phyloP scores from a whole-genome alignment of 2,113 vertebrate species.

The Theristicus caerulescens region DNA sequence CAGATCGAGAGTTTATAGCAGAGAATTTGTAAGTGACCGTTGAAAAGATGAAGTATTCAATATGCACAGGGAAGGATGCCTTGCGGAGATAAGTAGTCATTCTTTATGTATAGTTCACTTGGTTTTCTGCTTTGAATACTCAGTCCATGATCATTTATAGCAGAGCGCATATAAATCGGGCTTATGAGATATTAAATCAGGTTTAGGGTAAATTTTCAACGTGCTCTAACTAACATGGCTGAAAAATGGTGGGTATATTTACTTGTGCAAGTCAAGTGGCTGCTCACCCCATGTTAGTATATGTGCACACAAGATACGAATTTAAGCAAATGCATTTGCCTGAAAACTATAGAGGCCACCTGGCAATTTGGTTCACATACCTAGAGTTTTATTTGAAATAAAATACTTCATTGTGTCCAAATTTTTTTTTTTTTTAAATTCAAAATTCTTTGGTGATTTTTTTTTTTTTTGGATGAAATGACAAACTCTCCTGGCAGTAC shows the following conservation, averaged over 20 bases:
- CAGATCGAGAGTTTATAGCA: background rate
- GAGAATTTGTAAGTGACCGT: background rate
- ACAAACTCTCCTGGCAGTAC: background rate
- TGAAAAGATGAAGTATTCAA: background rate
- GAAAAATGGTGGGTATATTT: background rate
- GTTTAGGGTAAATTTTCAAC: background rate
- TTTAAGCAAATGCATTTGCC: background rate
- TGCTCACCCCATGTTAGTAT: background rate
- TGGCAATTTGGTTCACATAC: background rate
- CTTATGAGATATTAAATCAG: background rate
- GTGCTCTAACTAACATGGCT: background rate
- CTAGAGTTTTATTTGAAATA: background rate
- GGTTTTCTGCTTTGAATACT: conserved; percentile 3
- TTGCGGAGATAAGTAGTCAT: background rate
- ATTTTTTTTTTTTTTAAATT: background rate
- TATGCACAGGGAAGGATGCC: background rate
- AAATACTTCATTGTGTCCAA: background rate
- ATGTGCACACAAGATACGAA: fast-evolving
- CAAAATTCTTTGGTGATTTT: background rate
- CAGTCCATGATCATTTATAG: background rate
- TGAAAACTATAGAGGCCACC: background rate
- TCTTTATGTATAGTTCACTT: background rate
- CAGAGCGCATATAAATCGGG: background rate
- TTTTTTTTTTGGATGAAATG: background rate
- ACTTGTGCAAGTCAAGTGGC: background rate